Conservation (phyloP, 64 coral and sea anemone species). For the Pocillopora damicornis region DNA sequence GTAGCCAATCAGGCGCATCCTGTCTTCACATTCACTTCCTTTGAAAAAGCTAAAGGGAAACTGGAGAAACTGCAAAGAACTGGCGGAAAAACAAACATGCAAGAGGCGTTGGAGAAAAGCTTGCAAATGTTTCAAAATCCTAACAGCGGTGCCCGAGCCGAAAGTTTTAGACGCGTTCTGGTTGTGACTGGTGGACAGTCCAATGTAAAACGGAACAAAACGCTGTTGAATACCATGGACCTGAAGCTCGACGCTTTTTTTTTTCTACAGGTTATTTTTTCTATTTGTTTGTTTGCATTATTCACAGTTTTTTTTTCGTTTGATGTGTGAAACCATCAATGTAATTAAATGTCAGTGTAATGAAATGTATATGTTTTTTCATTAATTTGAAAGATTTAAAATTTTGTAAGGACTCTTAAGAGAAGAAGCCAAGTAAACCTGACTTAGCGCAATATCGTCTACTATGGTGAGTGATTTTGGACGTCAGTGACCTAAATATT, state of each 20-base stretch:
- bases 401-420: too few relatives aligned
- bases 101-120: conserved; percentile 19
- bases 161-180: conserved; percentile 41
- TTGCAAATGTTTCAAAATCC: conserved; percentile 23
- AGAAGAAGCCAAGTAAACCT: background rate
- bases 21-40: conserved; percentile 5
- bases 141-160: conserved; percentile 5
- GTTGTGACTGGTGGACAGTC: conserved; percentile 56
- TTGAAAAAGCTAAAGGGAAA: background rate
- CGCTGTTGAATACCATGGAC: conserved; percentile 37
- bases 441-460: background rate
- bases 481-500: background rate
- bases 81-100: conserved; percentile 16
- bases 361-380: too few relatives aligned
- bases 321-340: too few relatives aligned
- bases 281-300: background rate
- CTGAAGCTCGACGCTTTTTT: conserved; percentile 11
- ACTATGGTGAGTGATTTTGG: background rate
- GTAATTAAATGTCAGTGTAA: too few relatives aligned
- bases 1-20: conserved; percentile 1
- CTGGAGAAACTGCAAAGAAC: conserved; percentile 6
- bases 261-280: too few relatives aligned
- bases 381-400: too few relatives aligned
- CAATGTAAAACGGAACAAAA: conserved; percentile 40
- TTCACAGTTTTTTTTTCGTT: too few relatives aligned